phyloP scores from a whole-genome alignment of 2,888 invertebrate genomes.

The Gnatocerus cornutus region DNA sequence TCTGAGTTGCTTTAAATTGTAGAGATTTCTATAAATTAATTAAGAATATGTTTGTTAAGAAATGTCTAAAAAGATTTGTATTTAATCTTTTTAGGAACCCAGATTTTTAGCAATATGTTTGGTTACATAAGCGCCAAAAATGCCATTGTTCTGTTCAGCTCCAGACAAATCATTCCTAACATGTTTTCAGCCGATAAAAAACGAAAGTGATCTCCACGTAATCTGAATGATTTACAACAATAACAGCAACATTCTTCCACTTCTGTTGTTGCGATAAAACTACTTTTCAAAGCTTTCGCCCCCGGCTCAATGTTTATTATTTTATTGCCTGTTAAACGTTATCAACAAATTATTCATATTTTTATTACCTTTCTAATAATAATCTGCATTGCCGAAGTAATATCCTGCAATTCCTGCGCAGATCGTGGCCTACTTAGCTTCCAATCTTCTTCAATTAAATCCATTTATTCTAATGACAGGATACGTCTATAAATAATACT shows the following conservation, averaged over 20 bases:
- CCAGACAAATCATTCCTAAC: background rate
- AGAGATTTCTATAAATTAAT: too few relatives aligned
- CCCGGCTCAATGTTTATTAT: background rate
- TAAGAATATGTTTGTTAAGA: too few relatives aligned
- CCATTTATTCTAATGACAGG: slow-evolving; percentile 70
- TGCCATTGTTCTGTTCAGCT: background rate
- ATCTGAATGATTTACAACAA: slow-evolving; percentile 12
- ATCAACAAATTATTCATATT: background rate
- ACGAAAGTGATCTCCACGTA: slow-evolving; percentile 8
- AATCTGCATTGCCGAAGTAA: background rate
- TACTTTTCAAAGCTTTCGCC: slow-evolving; percentile 7
- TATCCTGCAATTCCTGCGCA: slow-evolving; percentile 5
- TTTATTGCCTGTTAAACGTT: slow-evolving; percentile 10
- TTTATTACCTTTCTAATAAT: background rate
- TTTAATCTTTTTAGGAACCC: too few relatives aligned
- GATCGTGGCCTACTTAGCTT: background rate
- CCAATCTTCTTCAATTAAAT: slow-evolving; percentile 64
- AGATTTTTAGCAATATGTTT: background rate
- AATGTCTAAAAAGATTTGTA: too few relatives aligned
- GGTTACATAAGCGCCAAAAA: background rate
- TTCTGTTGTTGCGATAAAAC: slow-evolving; percentile 1
- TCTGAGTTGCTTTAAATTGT: too few relatives aligned
- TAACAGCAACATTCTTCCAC: background rate
- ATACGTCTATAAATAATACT: slow-evolving; percentile 75
- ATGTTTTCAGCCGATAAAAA: background rate